These are phyloP conservation scores for Oriolus oriolus DNA, from an alignment of 2,113 vertebrate species.

Conservation along the genomic window DNA sequence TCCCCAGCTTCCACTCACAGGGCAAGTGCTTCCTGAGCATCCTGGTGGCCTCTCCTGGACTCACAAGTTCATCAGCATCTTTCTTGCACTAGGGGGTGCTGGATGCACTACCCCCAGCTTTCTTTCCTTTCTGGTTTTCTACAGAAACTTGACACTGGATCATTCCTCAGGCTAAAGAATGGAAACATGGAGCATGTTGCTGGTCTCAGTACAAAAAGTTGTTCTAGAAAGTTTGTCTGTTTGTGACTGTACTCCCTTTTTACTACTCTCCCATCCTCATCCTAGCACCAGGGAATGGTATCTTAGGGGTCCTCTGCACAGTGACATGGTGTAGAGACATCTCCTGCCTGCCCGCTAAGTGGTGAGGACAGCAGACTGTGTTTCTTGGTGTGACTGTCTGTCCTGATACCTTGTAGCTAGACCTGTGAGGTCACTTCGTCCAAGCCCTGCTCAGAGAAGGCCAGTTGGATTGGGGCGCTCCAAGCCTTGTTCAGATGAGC, in stretches of 20 bases:
- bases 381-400: background rate
- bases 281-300: background rate
- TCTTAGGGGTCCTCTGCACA: background rate
- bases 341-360: background rate
- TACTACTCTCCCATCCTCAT: background rate
- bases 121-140: background rate
- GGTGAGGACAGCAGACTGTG: background rate
- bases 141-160: background rate
- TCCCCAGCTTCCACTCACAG: background rate
- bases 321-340: background rate
- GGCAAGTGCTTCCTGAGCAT: background rate
- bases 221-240: background rate
- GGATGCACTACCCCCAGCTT: background rate
- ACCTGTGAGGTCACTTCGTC: background rate
- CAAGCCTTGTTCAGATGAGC: background rate
- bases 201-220: background rate
- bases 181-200: background rate
- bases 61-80: background rate
- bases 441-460: background rate
- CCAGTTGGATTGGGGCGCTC: background rate
- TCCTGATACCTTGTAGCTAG: background rate
- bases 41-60: background rate
- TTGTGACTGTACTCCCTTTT: background rate
- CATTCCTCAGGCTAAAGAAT: background rate
- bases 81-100: background rate